phyloP scores from a whole-genome alignment of 2,888 invertebrate species.

The Abrostola tripartita region DNA sequence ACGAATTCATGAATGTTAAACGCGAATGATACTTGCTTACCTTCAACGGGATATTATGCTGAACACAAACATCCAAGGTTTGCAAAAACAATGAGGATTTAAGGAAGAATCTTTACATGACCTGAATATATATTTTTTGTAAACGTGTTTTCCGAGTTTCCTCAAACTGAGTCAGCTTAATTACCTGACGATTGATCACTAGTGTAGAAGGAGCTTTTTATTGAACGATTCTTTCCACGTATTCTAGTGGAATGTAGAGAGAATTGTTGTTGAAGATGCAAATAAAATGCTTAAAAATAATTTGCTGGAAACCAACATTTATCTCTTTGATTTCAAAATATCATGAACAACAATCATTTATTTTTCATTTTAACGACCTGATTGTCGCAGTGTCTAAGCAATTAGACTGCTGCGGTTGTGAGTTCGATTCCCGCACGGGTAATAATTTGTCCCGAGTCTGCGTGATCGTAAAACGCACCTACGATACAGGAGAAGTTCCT shows the following conservation, averaged over 20 bases:
- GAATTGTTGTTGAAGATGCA: too few relatives aligned
- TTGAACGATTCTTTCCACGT: neutral
- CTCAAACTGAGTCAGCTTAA: conserved; percentile 43
- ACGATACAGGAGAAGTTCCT: too few relatives aligned
- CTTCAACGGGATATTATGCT: neutral
- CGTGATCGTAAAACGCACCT: too few relatives aligned
- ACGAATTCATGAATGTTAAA: neutral
- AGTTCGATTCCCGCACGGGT: too few relatives aligned
- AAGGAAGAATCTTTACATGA: conserved; percentile 17
- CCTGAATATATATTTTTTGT: conserved; percentile 28
- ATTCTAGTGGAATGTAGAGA: neutral
- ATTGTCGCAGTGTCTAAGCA: too few relatives aligned
- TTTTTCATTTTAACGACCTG: too few relatives aligned
- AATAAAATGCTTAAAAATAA: too few relatives aligned
- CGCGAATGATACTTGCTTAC: neutral
- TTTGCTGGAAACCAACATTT: too few relatives aligned
- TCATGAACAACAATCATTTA: too few relatives aligned
- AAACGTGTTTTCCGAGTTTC: conserved; percentile 20
- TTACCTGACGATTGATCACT: conserved; percentile 23
- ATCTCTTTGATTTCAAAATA: too few relatives aligned
- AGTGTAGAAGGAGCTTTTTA: conserved; percentile 1
- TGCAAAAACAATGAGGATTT: conserved; percentile 24
- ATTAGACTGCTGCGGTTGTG: too few relatives aligned
- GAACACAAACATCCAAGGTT: neutral
- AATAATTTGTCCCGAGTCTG: too few relatives aligned